Base-by-base conservation (phyloP, 2,888 invertebrate species). In the Eristalis tenax region DNA sequence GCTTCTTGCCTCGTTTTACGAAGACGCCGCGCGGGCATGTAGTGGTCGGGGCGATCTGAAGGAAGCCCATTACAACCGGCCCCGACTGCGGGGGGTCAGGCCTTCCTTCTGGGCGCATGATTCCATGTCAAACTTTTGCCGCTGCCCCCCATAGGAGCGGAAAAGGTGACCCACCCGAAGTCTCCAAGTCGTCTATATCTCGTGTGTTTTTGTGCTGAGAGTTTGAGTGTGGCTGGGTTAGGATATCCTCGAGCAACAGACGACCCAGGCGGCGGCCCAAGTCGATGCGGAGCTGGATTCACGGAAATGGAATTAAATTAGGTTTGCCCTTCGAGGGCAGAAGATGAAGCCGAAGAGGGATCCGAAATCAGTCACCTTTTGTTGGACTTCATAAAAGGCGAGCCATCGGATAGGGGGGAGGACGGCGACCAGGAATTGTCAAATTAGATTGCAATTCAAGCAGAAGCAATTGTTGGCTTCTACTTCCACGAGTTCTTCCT, bases 281-380 rank as follows among this genome's bases (percentile, higher is more conserved):
- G 38, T 13, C 38, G 38, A 38, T 38, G 38, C 38, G 38, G 4
- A 0, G 38, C 38, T 13, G 68, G 77, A 77, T 70, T 70, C 65
- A 50, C 64, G 68, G 77, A 78, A 85, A 85, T 85, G 69, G 77
- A 85, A 85, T 85, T 78, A 81, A 85, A 85, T 85, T 78, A 85
- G 81, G 64, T 73, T 77, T 82, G 50, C 43, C 61, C 59, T 35
- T 32, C 22, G 56, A 63, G 23, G 15, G n/a, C 8, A 40, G 23
- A 57, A 1, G 43, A 61, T 4, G 18, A 40, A 35, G 26, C 40
- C 57, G 40, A 59, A 28, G 22, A 57, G 32, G 64, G 43, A 15
- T 59, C 22, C 70, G 32, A 32, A 86, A 86, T 78, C 77, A 73
- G 63, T 78, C 85, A 82, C 85, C 77, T 82, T 81, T 82, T 82